Percentiles rank a stretch among this genome's conserved stretches.
phyloP scores from a whole-genome alignment of 2,113 vertebrate genomes.

The Nothocercus julius region DNA sequence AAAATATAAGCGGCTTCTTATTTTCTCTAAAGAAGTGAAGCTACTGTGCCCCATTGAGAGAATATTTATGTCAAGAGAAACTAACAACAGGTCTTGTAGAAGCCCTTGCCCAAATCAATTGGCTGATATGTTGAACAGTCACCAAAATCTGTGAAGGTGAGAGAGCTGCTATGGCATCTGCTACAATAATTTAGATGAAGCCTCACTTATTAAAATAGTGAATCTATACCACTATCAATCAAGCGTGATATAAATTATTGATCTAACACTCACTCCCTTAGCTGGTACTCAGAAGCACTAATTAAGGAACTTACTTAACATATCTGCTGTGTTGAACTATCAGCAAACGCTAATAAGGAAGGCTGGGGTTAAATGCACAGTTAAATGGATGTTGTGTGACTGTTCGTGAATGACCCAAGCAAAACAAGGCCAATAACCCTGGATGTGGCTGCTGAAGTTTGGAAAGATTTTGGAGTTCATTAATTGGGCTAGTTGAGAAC shows the following conservation, averaged over 20 bases:
- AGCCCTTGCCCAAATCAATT: not conserved
- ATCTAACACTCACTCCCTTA: not conserved
- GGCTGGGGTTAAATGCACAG: not conserved
- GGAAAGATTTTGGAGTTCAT: not conserved
- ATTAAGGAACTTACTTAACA: constrained; percentile 20
- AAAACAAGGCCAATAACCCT: constrained; percentile 7
- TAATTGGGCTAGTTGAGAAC: not conserved
- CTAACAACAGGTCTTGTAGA: not conserved
- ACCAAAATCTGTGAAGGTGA: not conserved
- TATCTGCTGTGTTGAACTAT: not conserved
- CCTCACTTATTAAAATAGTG: constrained; percentile 48
- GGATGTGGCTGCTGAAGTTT: not conserved
- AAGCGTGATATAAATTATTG: not conserved
- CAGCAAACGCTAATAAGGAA: not conserved
- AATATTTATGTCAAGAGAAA: not conserved
- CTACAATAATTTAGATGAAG: constrained; percentile 27
- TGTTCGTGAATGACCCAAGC: not conserved
- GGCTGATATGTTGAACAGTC: not conserved
- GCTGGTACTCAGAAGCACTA: constrained; percentile 10
- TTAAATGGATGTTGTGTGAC: not conserved
- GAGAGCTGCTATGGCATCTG: not conserved
- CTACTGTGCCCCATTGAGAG: not conserved
- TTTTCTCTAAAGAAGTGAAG: not conserved
- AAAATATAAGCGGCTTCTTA: not conserved
- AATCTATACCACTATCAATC: constrained; percentile 31